These are phyloP conservation scores for Philaethria dido DNA, from an alignment of 2,888 invertebrate genomes.

Conservation along the genomic window DNA sequence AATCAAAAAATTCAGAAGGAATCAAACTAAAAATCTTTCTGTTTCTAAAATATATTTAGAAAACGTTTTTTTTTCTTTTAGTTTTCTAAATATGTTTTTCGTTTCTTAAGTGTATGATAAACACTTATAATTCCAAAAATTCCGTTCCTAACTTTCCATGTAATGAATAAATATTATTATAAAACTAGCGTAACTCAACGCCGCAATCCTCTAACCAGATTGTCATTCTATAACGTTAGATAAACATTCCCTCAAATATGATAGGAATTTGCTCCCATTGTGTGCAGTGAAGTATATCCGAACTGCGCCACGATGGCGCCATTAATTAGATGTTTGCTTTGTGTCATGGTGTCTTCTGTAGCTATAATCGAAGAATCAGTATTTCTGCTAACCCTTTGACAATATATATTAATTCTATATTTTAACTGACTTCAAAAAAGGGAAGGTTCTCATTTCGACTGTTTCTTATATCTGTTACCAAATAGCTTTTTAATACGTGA, in stretches of 20 bases:
- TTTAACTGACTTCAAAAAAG: too few species aligned
- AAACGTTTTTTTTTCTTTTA: too few species aligned
- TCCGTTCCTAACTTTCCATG: background rate
- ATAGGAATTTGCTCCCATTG: background rate
- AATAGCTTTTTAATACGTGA: too few species aligned
- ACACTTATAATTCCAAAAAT: too few species aligned
- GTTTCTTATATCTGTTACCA: too few species aligned
- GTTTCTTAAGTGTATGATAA: too few species aligned
- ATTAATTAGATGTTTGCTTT: background rate
- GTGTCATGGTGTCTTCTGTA: background rate
- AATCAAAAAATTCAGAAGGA: too few species aligned
- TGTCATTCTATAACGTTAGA: background rate
- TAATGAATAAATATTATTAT: background rate
- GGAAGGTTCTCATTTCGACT: too few species aligned
- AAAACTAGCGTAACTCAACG: background rate
- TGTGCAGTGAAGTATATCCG: background rate
- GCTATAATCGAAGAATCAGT: background rate
- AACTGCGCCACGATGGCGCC: slow-evolving; percentile 2
- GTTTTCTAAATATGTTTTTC: too few species aligned
- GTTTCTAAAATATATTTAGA: too few species aligned
- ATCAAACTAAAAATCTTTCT: too few species aligned
- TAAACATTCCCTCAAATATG: background rate
- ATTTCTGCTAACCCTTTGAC: background rate
- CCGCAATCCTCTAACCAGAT: background rate
- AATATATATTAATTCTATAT: too few species aligned